A percentile compares a stretch with the other conserved stretches of the same genome.
These are phyloP conservation scores for Tetramorium bicarinatum DNA, from an alignment of 2,888 invertebrate species.

Conservation along the genomic window DNA sequence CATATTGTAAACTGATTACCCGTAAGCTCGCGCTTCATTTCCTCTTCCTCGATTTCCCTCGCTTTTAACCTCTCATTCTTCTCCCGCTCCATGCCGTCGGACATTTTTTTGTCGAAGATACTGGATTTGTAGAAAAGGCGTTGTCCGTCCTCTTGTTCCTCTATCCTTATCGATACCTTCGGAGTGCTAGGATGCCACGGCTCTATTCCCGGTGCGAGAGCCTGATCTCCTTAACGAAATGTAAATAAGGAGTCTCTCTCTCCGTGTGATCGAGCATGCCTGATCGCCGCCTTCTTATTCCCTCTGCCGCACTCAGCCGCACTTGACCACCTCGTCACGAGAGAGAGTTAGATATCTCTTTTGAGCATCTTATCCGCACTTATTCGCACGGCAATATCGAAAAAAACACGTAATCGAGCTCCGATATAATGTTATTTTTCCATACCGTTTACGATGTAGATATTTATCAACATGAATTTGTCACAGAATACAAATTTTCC, in stretches of 20 bases:
- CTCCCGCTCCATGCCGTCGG: constrained; percentile 67
- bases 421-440: neutral
- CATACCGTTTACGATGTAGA: neutral
- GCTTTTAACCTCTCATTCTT: constrained; percentile 56
- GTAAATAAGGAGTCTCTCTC: constrained; percentile 7
- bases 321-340: neutral
- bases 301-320: neutral
- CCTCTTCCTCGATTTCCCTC: constrained; percentile 59
- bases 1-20: constrained; percentile 67
- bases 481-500: too few species aligned
- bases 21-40: constrained; percentile 69
- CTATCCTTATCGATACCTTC: neutral
- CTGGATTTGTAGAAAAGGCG: neutral
- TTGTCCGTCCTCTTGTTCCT: neutral
- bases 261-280: neutral
- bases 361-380: neutral
- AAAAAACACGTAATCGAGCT: neutral
- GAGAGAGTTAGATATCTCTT: neutral
- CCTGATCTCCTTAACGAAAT: neutral
- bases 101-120: constrained; percentile 55
- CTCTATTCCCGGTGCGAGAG: neutral
- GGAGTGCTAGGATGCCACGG: too few species aligned
- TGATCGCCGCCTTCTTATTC: neutral
- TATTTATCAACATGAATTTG: too few species aligned
- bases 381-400: too few species aligned